Evolutionary conservation across 2,113 vertebrate species (phyloP).

Genomic region (Neolamprologus cancellatus): DNA sequence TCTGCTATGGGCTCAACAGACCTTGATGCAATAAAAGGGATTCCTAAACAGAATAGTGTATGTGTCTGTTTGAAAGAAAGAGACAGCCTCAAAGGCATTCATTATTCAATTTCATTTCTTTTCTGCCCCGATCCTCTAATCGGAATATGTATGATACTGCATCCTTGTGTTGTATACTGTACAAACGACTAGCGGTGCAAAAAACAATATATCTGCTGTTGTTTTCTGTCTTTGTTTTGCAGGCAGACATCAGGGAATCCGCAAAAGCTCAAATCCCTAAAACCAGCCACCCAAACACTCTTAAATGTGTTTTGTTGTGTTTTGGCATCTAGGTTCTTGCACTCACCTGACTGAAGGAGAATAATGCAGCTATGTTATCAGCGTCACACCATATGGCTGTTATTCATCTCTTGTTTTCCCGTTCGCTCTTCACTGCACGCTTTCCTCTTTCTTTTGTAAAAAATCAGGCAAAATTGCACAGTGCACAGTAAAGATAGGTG

Average conservation of each 20-base stretch:
- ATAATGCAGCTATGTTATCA: constrained; percentile 35
- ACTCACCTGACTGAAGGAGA: constrained; percentile 28
- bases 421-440: background rate
- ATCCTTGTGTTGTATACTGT: background rate
- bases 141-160: constrained; percentile 51
- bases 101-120: constrained; percentile 57
- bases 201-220: constrained; percentile 30
- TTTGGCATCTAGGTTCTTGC: background rate
- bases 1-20: constrained; percentile 22
- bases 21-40: constrained; percentile 37
- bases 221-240: constrained; percentile 28
- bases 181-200: background rate
- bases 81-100: constrained; percentile 46
- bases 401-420: constrained; percentile 27
- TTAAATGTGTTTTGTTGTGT: constrained; percentile 6
- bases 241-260: constrained; percentile 3
- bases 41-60: constrained; percentile 44
- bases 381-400: constrained; percentile 14
- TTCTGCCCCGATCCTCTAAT: constrained; percentile 29
- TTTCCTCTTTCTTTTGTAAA: background rate
- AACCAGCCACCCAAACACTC: constrained; percentile 1
- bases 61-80: constrained; percentile 21
- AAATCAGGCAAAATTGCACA: background rate
- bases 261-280: background rate
- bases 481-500: background rate